These are phyloP conservation scores for Tinamus major DNA, from an alignment of 2,797 vertebrate genomes.

Conservation along the genomic window DNA sequence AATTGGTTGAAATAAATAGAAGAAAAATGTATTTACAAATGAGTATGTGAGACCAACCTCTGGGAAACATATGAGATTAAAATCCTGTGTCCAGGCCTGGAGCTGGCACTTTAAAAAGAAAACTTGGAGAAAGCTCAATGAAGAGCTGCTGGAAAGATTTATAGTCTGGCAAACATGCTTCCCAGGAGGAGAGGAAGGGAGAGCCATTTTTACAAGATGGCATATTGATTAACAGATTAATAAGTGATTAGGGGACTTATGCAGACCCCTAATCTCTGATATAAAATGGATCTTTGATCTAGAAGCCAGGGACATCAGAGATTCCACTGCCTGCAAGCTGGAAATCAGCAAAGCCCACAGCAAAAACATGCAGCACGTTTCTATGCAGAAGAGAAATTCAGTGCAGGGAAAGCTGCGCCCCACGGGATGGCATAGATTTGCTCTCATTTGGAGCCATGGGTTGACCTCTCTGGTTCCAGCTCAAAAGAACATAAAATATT, in stretches of 20 bases:
- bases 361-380: background rate
- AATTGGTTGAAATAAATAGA: constrained; percentile 28
- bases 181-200: background rate
- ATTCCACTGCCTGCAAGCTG: background rate
- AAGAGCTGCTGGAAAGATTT: constrained; percentile 52
- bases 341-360: constrained; percentile 37
- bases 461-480: background rate
- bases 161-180: background rate
- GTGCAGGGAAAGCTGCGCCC: background rate
- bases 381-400: constrained; percentile 15
- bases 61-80: background rate
- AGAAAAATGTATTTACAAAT: background rate
- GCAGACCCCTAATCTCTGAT: background rate
- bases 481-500: constrained; percentile 38
- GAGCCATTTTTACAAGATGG: background rate
- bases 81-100: constrained; percentile 3
- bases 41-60: constrained; percentile 8
- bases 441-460: background rate
- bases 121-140: constrained; percentile 43
- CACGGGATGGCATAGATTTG: constrained; percentile 24
- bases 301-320: constrained; percentile 27
- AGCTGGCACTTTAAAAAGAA: constrained; percentile 30
- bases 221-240: constrained; percentile 8
- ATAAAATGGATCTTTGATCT: constrained; percentile 47
- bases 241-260: constrained; percentile 11